Conservation (phyloP, 2,888 invertebrate species). For the Drosophila cracens region DNA sequence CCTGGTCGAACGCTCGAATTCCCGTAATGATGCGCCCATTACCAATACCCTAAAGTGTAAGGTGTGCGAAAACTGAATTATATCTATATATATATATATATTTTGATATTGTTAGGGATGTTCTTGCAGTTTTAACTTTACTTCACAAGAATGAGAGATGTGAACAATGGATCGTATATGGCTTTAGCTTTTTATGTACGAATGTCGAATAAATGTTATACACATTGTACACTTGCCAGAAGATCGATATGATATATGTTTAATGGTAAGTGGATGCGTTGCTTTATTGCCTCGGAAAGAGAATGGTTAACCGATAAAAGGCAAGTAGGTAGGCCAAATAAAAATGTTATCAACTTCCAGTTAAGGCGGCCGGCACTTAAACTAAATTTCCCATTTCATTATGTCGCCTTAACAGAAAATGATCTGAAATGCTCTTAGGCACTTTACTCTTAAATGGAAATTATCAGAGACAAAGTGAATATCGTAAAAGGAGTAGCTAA, state of each 20-base stretch:
- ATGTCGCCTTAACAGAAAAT: neutral
- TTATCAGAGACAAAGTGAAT: neutral
- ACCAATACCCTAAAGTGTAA: slow-evolving; percentile 71
- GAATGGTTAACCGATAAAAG: neutral
- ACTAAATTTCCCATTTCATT: neutral
- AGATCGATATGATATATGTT: neutral
- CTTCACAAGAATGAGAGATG: neutral
- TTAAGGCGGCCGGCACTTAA: neutral
- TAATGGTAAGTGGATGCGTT: slow-evolving; percentile 10
- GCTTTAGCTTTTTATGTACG: neutral
- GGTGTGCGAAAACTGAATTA: slow-evolving; percentile 35
- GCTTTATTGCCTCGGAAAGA: neutral
- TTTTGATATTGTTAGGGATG: slow-evolving; percentile 2
- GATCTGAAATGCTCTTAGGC: neutral
- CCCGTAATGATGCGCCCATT: slow-evolving; percentile 82
- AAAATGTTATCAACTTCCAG: neutral
- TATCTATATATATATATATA: neutral
- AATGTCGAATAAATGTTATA: neutral
- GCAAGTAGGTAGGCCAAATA: neutral
- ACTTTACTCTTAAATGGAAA: neutral
- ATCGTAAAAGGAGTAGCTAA: neutral
- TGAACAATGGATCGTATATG: neutral
- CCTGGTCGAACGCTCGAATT: slow-evolving; percentile 82
- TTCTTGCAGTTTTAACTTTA: slow-evolving; percentile 6
- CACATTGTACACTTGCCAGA: neutral